Evolutionary conservation across 2,113 vertebrate genomes (phyloP).

Genomic region (Echinops telfairi): DNA sequence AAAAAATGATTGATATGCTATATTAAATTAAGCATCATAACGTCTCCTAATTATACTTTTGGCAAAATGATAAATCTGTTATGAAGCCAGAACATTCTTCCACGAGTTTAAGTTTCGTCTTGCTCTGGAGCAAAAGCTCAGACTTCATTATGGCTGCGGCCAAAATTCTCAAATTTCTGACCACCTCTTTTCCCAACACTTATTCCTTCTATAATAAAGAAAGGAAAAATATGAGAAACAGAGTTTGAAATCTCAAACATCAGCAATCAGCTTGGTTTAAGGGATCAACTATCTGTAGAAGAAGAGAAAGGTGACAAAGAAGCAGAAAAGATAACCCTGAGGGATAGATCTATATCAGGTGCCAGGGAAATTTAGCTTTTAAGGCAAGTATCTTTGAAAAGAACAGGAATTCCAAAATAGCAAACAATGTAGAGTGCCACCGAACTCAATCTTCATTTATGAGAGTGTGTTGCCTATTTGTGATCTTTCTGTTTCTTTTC

Average conservation of each 20-base stretch:
- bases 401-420: background rate
- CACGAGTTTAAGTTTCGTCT: background rate
- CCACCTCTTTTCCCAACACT: background rate
- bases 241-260: background rate
- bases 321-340: background rate
- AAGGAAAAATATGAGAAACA: background rate
- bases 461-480: background rate
- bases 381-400: background rate
- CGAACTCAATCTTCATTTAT: background rate
- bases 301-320: background rate
- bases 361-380: background rate
- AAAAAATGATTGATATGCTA: background rate
- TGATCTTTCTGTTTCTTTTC: slow-evolving; percentile 10
- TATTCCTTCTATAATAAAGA: background rate
- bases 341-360: no score
- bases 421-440: background rate
- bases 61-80: slow-evolving; percentile 6
- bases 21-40: slow-evolving; percentile 40
- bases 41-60: slow-evolving; percentile 31
- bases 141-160: background rate
- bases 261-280: background rate
- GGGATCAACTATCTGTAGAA: background rate
- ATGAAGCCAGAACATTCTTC: background rate
- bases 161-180: slow-evolving; percentile 10
- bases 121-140: background rate